A percentile compares a stretch with the other conserved stretches of the same genome.
Conservation (phyloP, 2,113 vertebrate species). For the Cnemophilus loriae region DNA sequence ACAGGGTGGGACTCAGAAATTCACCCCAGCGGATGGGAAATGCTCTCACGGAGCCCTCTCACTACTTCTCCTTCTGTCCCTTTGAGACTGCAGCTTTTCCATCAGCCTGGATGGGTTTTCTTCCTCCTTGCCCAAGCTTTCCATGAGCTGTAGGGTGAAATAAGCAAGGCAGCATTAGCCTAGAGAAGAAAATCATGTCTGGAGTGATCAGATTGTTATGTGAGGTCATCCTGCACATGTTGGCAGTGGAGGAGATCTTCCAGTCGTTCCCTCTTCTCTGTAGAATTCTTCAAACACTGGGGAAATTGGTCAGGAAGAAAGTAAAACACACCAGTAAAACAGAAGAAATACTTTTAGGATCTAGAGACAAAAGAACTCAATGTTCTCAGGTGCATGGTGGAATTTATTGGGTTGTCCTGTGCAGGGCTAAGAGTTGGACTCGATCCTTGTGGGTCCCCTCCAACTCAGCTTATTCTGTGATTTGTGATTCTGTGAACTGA, state of each 20-base stretch:
- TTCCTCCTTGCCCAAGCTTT: neutral
- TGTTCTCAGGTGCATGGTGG: neutral
- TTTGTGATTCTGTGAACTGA: neutral
- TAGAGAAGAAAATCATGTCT: neutral
- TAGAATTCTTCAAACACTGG: neutral
- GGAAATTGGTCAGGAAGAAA: neutral
- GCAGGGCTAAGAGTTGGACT: neutral
- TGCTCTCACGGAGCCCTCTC: neutral
- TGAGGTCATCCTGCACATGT: neutral
- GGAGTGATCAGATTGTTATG: rapidly evolving
- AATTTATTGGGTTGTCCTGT: neutral
- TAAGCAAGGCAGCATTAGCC: neutral
- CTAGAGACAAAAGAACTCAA: neutral
- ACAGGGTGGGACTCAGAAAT: neutral
- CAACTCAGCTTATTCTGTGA: neutral
- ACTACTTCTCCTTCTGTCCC: neutral
- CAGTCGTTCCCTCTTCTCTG: neutral
- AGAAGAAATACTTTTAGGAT: neutral
- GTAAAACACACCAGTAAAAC: neutral
- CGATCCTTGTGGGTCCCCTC: neutral
- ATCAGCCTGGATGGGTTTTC: neutral
- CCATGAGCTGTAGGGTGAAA: neutral
- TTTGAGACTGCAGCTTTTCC: neutral
- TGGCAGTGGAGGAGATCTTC: neutral
- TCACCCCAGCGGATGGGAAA: neutral